phyloP scores from a whole-genome alignment of 2,888 invertebrate genomes.

The Clepsis dumicolana region DNA sequence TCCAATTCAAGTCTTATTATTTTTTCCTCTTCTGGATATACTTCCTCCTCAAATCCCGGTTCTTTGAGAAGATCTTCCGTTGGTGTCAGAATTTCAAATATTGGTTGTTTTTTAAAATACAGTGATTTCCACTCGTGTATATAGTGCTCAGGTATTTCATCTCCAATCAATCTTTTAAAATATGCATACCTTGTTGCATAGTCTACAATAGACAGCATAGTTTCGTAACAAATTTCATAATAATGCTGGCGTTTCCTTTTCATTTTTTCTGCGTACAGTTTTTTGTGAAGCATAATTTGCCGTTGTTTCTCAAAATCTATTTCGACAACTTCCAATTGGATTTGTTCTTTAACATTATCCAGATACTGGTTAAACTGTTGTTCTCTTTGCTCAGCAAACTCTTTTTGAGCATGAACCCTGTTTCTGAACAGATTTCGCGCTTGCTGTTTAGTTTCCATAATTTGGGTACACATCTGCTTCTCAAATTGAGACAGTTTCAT shows the following conservation, averaged over 20 bases:
- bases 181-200: slow-evolving; percentile 83
- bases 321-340: slow-evolving; percentile 77
- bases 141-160: slow-evolving; percentile 76
- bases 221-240: slow-evolving; percentile 81
- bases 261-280: slow-evolving; percentile 83
- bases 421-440: slow-evolving; percentile 84
- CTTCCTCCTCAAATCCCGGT: slow-evolving; percentile 59
- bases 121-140: slow-evolving; percentile 86
- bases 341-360: slow-evolving; percentile 74
- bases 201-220: slow-evolving; percentile 84
- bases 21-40: slow-evolving; percentile 68
- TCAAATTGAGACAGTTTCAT: slow-evolving; percentile 88
- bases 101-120: slow-evolving; percentile 84
- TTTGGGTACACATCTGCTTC: slow-evolving; percentile 88
- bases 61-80: slow-evolving; percentile 72
- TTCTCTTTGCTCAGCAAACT: slow-evolving; percentile 80
- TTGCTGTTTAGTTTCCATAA: slow-evolving; percentile 87
- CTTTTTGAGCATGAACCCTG: slow-evolving; percentile 79
- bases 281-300: slow-evolving; percentile 81
- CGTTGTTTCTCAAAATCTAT: slow-evolving; percentile 83
- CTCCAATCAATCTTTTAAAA: slow-evolving; percentile 72
- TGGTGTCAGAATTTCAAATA: slow-evolving; percentile 80
- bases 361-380: slow-evolving; percentile 78
- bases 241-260: slow-evolving; percentile 78
- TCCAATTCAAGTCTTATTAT: slow-evolving; percentile 78